phyloP scores from a whole-genome alignment of 2,888 invertebrate genomes.

The Enchytraeus crypticus region DNA sequence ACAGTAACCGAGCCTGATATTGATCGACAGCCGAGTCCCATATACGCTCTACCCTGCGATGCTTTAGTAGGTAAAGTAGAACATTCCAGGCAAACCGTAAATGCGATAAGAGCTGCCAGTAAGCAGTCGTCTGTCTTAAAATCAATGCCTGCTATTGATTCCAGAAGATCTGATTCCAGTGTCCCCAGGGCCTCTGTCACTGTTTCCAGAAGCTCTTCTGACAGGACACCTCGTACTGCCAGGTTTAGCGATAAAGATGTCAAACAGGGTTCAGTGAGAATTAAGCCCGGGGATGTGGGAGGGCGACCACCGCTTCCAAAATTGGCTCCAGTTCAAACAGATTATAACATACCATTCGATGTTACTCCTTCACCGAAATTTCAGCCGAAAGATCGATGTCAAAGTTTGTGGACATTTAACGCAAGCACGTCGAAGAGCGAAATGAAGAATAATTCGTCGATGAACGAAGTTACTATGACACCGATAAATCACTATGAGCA shows the following conservation, averaged over 20 bases:
- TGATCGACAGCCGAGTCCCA: not conserved
- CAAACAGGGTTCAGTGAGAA: not conserved
- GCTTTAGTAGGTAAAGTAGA: not conserved
- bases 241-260: no score
- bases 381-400: not conserved
- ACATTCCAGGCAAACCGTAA: not conserved
- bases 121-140: no score
- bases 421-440: not conserved
- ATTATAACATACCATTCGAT: not conserved
- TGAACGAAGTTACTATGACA: no score
- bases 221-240: not conserved
- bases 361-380: not conserved
- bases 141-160: not conserved
- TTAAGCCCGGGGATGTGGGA: not conserved
- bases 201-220: not conserved
- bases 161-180: not conserved
- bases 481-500: no score
- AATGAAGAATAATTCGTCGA: not conserved
- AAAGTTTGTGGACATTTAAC: not conserved
- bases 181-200: not conserved
- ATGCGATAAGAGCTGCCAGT: not conserved
- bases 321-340: no score
- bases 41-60: constrained; percentile 2
- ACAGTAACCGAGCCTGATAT: no score
- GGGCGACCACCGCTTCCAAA: not conserved